Evolutionary conservation across 2,113 vertebrate species (phyloP).

Genomic region (Eudyptes chrysolophus): DNA sequence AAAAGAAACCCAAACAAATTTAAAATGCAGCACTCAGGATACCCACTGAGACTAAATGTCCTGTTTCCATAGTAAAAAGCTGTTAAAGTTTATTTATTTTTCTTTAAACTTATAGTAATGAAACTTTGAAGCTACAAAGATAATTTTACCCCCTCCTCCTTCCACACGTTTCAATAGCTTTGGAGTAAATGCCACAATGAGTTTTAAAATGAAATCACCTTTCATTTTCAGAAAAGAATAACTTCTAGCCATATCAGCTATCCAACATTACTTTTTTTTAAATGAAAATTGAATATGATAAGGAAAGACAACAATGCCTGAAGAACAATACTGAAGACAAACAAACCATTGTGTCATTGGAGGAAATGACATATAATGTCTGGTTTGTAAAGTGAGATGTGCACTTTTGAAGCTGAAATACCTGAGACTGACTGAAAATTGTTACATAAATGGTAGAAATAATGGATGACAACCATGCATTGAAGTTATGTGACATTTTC

Average conservation of each 20-base stretch:
- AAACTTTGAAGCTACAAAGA: conserved; percentile 17
- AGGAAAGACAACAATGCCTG: neutral
- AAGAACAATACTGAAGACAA: neutral
- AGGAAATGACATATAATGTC: neutral
- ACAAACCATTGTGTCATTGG: neutral
- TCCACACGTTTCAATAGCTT: neutral
- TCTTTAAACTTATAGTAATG: conserved; percentile 25
- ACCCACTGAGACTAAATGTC: conserved; percentile 47
- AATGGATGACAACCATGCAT: neutral
- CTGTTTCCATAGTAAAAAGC: conserved; percentile 52
- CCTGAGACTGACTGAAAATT: neutral
- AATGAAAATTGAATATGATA: neutral
- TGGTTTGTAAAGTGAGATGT: neutral
- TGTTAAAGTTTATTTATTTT: conserved; percentile 51
- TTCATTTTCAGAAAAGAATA: conserved; percentile 34
- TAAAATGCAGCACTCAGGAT: conserved; percentile 6
- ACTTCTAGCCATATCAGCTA: neutral
- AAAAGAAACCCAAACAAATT: neutral
- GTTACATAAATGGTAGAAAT: neutral
- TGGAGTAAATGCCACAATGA: conserved; percentile 6
- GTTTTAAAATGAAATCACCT: conserved; percentile 29
- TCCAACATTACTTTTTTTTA: neutral
- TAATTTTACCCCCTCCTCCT: neutral
- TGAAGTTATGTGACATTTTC: neutral
- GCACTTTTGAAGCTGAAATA: neutral